These are phyloP conservation scores for Lemur catta DNA, from an alignment of 2,797 vertebrate genomes.

Conservation along the genomic window DNA sequence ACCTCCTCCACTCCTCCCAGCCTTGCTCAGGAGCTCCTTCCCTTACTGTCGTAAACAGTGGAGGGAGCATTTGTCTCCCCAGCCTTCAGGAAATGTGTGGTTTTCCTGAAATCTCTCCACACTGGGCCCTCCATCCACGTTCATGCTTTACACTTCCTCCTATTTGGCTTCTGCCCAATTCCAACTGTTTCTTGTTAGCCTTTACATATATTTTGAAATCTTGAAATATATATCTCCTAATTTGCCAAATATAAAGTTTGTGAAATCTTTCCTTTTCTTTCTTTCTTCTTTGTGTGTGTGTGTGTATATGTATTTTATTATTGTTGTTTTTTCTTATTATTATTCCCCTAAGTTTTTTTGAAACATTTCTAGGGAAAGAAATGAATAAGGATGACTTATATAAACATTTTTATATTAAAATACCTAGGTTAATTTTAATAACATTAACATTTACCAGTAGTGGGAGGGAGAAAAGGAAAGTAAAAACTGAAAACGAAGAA, in stretches of 20 bases:
- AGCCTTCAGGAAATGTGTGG: neutral
- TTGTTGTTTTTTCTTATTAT: neutral
- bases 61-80: neutral
- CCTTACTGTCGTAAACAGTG: neutral
- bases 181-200: neutral
- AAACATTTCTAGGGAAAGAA: neutral
- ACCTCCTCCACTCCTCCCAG: neutral
- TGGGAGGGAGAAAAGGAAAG: neutral
- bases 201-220: slow-evolving; percentile 6
- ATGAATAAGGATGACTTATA: neutral
- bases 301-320: neutral
- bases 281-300: neutral
- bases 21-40: neutral
- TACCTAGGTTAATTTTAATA: neutral
- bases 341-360: neutral
- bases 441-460: neutral
- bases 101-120: neutral
- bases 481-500: neutral
- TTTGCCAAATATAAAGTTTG: neutral
- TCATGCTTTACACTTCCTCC: neutral
- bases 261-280: neutral
- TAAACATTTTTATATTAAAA: slow-evolving; percentile 6
- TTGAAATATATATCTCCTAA: neutral
- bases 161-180: neutral
- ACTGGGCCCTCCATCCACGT: neutral